Conservation (phyloP, 1,140 invertebrate species). For the fruit fly (Drosophila melanogaster) region Release_6_plus_ISO1_MT NT_033779.5:1193501-1194000, state of each 20-base stretch:
- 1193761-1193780: conserved; percentile 55
- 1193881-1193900: conserved; percentile 33
- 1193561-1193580: conserved; percentile 8
- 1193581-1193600: conserved; percentile 40
- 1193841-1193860: conserved; percentile 10
- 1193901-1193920: conserved; percentile 47
- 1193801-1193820: conserved; percentile 24
- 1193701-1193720: conserved; percentile 70
- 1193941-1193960: conserved; percentile 59
- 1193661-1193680: conserved; percentile 65
- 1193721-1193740: conserved; percentile 77
- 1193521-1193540: too few species aligned
- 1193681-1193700: conserved; percentile 46
- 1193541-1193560: not conserved
- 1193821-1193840: conserved; percentile 24
- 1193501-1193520: too few species aligned
- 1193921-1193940: conserved; percentile 66
- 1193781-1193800: conserved; percentile 35
- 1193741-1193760: conserved; percentile 54
- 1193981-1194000: conserved; percentile 72
- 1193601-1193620: conserved; percentile 36
- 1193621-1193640: conserved; percentile 66
- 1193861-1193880: not conserved
- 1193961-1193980: conserved; percentile 75
- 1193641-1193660: conserved; percentile 74